Conservation (phyloP, 2,113 vertebrate species). For the Damaliscus lunatus region DNA sequence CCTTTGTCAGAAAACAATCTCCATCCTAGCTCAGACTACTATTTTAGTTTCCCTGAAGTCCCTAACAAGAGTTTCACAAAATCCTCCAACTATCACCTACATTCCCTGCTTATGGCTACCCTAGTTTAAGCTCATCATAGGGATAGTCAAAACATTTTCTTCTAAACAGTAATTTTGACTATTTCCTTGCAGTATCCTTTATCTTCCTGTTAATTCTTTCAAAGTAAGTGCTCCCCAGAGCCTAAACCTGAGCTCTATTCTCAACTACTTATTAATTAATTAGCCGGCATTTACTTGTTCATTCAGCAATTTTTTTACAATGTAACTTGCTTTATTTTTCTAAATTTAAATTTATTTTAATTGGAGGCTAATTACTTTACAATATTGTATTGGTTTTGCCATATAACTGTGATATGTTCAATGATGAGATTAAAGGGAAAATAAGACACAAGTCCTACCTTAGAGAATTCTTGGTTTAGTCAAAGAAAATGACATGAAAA, state of each 20-base stretch:
- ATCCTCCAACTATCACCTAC: neutral
- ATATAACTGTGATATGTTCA: neutral
- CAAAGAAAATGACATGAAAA: constrained; percentile 33
- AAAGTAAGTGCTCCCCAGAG: neutral
- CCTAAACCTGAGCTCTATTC: neutral
- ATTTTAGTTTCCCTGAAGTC: constrained; percentile 20
- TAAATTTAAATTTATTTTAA: too few relatives aligned
- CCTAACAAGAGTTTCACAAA: neutral
- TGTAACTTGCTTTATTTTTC: too few relatives aligned
- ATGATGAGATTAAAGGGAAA: neutral
- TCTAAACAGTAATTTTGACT: neutral
- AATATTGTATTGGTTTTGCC: too few relatives aligned
- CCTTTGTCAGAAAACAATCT: neutral
- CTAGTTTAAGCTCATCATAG: neutral
- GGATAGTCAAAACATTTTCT: constrained; percentile 2
- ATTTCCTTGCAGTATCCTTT: neutral
- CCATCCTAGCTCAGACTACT: neutral
- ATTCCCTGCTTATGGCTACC: neutral
- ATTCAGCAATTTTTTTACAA: neutral
- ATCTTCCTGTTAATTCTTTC: neutral
- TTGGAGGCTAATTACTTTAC: too few relatives aligned
- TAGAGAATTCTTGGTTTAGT: neutral
- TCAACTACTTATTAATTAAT: constrained; percentile 9
- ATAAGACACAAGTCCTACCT: neutral
- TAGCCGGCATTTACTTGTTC: neutral